Base-by-base conservation (phyloP, 2,797 vertebrate species). In the Diceros bicornis region DNA sequence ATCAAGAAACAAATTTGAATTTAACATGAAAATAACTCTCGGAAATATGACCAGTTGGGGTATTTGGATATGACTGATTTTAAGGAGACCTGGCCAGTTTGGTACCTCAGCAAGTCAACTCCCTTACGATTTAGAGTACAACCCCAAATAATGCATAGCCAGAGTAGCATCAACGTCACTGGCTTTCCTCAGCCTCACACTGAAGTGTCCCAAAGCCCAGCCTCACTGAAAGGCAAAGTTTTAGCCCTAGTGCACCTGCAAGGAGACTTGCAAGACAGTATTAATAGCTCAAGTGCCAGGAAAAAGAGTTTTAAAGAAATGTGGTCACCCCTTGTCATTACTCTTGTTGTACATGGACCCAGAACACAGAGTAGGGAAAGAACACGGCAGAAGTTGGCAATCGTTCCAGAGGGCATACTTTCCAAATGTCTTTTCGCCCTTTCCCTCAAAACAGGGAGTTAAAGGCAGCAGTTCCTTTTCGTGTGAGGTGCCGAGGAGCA, bases 21-120 rank as follows among this genome's bases (percentile, higher is more conserved):
- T 81, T 77, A 78, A 85, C 74, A 61, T 94, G 25, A 94, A 71
- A 86, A 86, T 62, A 57, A 71, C 71, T 79, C 32, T 78, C 78
- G 7, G 11, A 77, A 52, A 50, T 66, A 66, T 75, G 71, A 64
- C 87, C 23, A 14, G 7, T 34, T 89, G 32, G 17, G 64, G 62
- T 61, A 79, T 41, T 52, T 88, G 32, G 47, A 47, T 11, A 50
- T 8, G 44, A 74, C 61, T 27, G 66, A 21, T 79, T 57, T 87
- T 83, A 87, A 23, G 72, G 52, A 87, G 75, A 72, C 41, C 55
- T 37, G 64, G 71, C 23, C 41, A 21, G 21, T 71, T 81, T 71
- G 29, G n/a, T 34, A n/a, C 41, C 41, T 44, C 61, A 88, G 62
- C 55, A 87, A 71, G 64, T 44, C 57, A 94, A 13, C 41, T 88